Evolutionary conservation across 1,140 invertebrate species (phyloP).

Genomic region (Nebria ingens): DNA sequence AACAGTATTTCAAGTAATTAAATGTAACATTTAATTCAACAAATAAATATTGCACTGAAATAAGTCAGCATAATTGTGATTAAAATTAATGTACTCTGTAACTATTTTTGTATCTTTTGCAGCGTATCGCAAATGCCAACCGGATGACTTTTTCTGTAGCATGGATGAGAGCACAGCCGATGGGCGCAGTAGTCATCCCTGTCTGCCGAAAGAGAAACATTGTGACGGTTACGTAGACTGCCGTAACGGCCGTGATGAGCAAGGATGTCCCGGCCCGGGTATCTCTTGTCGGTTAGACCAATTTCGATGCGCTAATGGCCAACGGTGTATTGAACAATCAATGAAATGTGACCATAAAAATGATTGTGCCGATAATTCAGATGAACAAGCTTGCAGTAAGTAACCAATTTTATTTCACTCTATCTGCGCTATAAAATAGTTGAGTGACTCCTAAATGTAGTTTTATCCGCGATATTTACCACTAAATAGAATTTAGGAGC

Average conservation of each 20-base stretch:
- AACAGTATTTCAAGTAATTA: too few species aligned
- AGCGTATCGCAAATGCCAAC: slow-evolving; percentile 79
- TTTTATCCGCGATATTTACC: neutral
- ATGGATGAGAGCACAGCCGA: slow-evolving; percentile 31
- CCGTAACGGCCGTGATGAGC: slow-evolving; percentile 76
- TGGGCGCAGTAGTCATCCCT: slow-evolving; percentile 44
- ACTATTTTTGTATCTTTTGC: slow-evolving; percentile 30
- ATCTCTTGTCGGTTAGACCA: slow-evolving; percentile 72
- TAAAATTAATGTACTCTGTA: too few species aligned
- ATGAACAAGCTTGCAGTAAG: slow-evolving; percentile 77
- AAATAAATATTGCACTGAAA: too few species aligned
- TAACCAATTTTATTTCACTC: slow-evolving; percentile 23
- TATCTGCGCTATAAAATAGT: too few species aligned
- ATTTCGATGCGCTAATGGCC: slow-evolving; percentile 75
- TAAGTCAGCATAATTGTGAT: too few species aligned
- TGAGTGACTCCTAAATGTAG: too few species aligned
- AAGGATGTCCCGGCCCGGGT: slow-evolving; percentile 54
- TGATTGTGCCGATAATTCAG: slow-evolving; percentile 82
- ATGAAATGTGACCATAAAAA: slow-evolving; percentile 81
- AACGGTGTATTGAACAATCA: slow-evolving; percentile 69
- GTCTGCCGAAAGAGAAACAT: slow-evolving; percentile 73
- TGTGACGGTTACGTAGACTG: slow-evolving; percentile 87
- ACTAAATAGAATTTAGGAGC: neutral
- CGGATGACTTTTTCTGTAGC: slow-evolving; percentile 73
- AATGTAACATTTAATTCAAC: too few species aligned